These are phyloP conservation scores for Cynopterus sphinx DNA, from an alignment of 2,797 vertebrate genomes.

Conservation along the genomic window DNA sequence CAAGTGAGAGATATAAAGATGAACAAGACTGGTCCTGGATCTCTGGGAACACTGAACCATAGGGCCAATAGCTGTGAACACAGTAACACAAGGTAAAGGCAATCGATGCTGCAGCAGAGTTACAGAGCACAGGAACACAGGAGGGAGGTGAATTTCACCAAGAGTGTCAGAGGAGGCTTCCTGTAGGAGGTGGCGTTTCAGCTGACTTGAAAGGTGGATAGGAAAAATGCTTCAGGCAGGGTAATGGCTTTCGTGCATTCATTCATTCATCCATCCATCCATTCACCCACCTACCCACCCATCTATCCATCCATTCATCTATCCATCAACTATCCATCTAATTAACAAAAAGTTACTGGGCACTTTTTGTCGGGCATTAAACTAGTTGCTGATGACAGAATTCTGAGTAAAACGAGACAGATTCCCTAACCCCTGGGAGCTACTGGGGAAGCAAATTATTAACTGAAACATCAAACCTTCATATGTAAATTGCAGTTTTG, in stretches of 20 bases:
- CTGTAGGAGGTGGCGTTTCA: neutral
- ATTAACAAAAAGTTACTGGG: neutral
- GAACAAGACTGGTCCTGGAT: neutral
- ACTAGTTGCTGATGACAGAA: neutral
- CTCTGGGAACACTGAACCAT: neutral
- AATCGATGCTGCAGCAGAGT: neutral
- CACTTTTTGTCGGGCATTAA: neutral
- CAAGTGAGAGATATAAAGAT: neutral
- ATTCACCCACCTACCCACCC: neutral
- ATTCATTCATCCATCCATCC: neutral
- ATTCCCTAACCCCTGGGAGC: neutral
- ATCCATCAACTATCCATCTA: neutral
- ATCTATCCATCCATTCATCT: neutral
- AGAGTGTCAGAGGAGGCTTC: neutral
- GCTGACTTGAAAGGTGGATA: neutral
- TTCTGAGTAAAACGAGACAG: slow-evolving; percentile 31
- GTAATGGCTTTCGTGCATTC: neutral
- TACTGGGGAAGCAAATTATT: neutral
- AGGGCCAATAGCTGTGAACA: neutral
- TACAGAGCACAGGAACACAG: neutral
- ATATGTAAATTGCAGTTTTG: neutral
- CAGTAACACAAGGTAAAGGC: neutral
- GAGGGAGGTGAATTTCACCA: neutral
- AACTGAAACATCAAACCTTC: neutral
- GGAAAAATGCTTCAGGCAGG: neutral